Conservation (phyloP, 1,140 invertebrate genomes). For the Pomacea maculata region DNA sequence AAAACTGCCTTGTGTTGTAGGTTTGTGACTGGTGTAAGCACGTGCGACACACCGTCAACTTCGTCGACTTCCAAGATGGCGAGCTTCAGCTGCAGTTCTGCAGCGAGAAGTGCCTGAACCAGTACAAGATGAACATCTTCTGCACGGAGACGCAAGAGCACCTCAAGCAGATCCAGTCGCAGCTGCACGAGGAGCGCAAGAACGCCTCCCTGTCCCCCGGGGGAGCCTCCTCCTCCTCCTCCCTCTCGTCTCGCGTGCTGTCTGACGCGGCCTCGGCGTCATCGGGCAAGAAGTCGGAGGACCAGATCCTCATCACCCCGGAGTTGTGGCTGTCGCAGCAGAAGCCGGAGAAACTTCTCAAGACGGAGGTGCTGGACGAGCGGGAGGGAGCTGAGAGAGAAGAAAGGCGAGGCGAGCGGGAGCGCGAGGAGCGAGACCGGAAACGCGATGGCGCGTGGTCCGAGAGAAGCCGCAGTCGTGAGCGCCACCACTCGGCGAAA, state of each 20-base stretch:
- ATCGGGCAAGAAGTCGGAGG: constrained; percentile 29
- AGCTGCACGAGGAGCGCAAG: constrained; percentile 60
- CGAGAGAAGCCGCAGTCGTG: background rate
- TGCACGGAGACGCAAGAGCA: constrained; percentile 90
- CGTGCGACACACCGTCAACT: constrained; percentile 88
- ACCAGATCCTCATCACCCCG: constrained; percentile 79
- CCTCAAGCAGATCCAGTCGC: constrained; percentile 72
- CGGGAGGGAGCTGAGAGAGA: background rate
- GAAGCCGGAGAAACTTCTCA: background rate
- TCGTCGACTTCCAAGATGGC: constrained; percentile 81
- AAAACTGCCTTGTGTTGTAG: background rate
- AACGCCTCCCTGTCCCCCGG: constrained; percentile 16
- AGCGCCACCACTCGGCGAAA: background rate
- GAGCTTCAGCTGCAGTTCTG: constrained; percentile 71
- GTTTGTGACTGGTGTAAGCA: constrained; percentile 95
- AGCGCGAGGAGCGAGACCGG: constrained; percentile 13
- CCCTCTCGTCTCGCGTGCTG: background rate
- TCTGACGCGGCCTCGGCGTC: constrained; percentile 13
- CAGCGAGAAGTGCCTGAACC: constrained; percentile 90
- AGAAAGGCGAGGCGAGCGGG: constrained; percentile 20
- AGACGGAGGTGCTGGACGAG: constrained; percentile 8
- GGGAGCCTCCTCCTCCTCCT: background rate
- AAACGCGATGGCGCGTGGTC: constrained; percentile 3
- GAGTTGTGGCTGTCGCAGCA: constrained; percentile 74
- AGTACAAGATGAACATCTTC: constrained; percentile 96